These are phyloP conservation scores for Glaucopsyche alexis DNA, from an alignment of 2,888 invertebrate species.

Conservation along the genomic window DNA sequence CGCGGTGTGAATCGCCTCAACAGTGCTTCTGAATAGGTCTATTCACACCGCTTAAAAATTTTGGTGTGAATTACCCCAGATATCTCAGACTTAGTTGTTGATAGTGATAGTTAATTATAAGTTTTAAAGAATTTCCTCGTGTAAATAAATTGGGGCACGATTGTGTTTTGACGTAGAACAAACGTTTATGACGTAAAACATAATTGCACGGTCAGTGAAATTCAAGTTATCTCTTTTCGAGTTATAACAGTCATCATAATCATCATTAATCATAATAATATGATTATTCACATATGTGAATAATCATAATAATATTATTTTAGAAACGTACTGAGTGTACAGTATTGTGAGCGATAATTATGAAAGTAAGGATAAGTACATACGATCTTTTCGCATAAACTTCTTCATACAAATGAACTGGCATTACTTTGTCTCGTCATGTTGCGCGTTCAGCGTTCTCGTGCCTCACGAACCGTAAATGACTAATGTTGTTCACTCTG, in stretches of 20 bases:
- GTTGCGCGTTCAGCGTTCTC: neutral
- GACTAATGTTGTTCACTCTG: neutral
- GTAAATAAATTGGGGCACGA: neutral
- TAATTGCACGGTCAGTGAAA: slow-evolving; percentile 8
- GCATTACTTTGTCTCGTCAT: neutral
- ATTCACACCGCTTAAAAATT: too few species aligned
- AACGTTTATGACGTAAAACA: slow-evolving; percentile 6
- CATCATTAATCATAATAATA: neutral
- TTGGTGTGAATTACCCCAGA: too few species aligned
- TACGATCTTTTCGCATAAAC: neutral
- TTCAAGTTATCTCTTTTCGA: neutral
- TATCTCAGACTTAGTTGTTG: neutral
- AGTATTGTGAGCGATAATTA: neutral
- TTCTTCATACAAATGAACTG: neutral
- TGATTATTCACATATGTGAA: neutral
- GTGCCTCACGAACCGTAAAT: neutral
- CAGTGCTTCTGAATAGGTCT: too few species aligned
- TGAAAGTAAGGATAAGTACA: neutral
- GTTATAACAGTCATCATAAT: neutral
- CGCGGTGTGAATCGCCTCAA: too few species aligned
- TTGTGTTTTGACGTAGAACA: neutral
- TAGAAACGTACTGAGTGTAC: slow-evolving; percentile 6
- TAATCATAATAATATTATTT: neutral
- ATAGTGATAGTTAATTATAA: neutral
- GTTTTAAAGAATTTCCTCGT: neutral